Evolutionary conservation across 1,140 invertebrate species (phyloP), one percentile per base, ranked within the genome.

Genomic region (Zaprionus nigranus): DNA sequence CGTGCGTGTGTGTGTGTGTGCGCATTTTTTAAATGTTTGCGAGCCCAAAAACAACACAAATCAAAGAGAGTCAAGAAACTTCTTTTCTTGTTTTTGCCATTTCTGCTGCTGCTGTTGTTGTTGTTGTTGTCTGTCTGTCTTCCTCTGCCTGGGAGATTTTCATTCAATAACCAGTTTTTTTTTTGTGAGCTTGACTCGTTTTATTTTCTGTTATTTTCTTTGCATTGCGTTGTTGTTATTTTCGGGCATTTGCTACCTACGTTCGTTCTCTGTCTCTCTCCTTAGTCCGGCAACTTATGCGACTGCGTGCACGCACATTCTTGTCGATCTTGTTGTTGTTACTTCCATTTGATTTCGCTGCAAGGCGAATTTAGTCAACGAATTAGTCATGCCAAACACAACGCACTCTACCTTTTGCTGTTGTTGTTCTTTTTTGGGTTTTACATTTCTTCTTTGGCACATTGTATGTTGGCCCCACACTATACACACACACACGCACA

Each of bases 131-230:
- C 70, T 9, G 28, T 30, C 7, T 46, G 38, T 82, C 70, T 61
- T 40, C 63, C 61, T 61, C 24, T 57, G 70, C 64, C 78, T 85
- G 86, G 17, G 9, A 24, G 67, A 69, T 88, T 90, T 90, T 90
- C 87, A 90, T 90, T 90, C 87, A 90, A 90, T 91, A 90, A 90
- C 87, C 87, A 91, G 87, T 90, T 90, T 90, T 65, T 73, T 77
- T 82, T 74, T 78, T 43, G n/a, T 77, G 65, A 63, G 81, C 70
- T 81, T 51, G 46, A 51, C 78, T 76, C 78, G 76, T 49, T 75
- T 65, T 72, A 49, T 83, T 67, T 63, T 38, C 72, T 64, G 62
- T 38, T 61, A 34, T 68, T 61, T 49, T 70, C 38, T 77, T 66
- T 70, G 59, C 30, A 49, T 61, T 53, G 38, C 36, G 13, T 71